Evolutionary conservation across 2,113 vertebrate species (phyloP).

Genomic region (human (Homo sapiens)): DNA sequence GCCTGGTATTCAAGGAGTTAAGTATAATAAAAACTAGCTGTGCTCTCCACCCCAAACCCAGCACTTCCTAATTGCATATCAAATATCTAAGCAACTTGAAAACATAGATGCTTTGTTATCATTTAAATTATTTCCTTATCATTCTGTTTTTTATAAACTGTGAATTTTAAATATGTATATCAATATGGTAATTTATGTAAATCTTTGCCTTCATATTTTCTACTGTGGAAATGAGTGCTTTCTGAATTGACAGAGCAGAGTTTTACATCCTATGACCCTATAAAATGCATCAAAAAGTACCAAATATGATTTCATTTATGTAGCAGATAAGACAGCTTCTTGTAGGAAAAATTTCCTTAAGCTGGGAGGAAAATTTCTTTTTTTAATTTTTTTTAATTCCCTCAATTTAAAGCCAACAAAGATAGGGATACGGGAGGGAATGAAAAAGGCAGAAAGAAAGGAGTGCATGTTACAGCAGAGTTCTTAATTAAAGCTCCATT

Average conservation of each 20-base stretch:
- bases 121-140: constrained; percentile 58
- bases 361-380: not conserved
- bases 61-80: not conserved
- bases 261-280: constrained; percentile 49
- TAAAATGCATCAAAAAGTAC: not conserved
- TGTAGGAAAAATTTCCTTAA: constrained; percentile 35
- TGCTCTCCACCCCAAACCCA: not conserved
- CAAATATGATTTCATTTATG: constrained; percentile 57
- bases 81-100: constrained; percentile 24
- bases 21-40: not conserved
- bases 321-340: constrained; percentile 45
- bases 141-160: constrained; percentile 62
- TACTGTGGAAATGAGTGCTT: constrained; percentile 45
- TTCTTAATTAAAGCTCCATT: not conserved
- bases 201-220: constrained; percentile 53
- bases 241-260: constrained; percentile 60
- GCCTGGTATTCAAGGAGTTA: not conserved
- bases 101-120: not conserved
- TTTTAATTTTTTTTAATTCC: not conserved
- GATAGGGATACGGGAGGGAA: not conserved
- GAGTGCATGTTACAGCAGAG: not conserved
- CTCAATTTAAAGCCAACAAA: not conserved
- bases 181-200: constrained; percentile 78
- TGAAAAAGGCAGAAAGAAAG: not conserved
- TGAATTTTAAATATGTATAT: constrained; percentile 51